A percentile compares a stretch with the other conserved stretches of the same genome.
Conservation (phyloP, 35 echinoderm and acorn worm genomes). For the Apostichopus californicus region DNA sequence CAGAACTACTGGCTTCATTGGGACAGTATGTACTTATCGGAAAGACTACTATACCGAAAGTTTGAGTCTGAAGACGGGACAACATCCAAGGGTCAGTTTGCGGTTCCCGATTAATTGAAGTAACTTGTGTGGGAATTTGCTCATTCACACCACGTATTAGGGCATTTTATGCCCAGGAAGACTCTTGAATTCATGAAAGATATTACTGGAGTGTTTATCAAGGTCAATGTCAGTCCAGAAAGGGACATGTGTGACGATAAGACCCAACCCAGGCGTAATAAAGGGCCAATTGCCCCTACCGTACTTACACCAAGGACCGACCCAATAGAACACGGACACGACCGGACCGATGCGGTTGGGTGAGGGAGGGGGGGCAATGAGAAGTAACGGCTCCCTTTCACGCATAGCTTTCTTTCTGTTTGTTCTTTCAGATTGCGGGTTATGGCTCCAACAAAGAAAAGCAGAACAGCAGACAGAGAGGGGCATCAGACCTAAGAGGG, state of each 20-base stretch:
- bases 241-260: not conserved
- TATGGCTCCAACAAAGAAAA: not conserved
- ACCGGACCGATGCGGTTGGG: not conserved
- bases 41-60: not conserved
- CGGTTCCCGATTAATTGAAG: not conserved
- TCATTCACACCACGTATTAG: not conserved
- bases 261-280: not conserved
- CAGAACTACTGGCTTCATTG: slow-evolving; percentile 8
- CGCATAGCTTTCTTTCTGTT: not conserved
- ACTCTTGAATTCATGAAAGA: not conserved
- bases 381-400: not conserved
- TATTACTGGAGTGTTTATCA: slow-evolving; percentile 35
- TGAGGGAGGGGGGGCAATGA: not conserved
- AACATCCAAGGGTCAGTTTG: not conserved
- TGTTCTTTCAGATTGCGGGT: not conserved
- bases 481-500: not conserved
- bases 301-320: not conserved
- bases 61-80: not conserved
- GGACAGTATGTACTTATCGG: no score
- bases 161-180: slow-evolving; percentile 2
- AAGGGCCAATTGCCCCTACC: no score
- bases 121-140: not conserved
- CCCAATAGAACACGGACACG: not conserved
- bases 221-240: not conserved
- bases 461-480: not conserved